phyloP scores from a whole-genome alignment of 2,797 vertebrate species.

The Helostoma temminkii region DNA sequence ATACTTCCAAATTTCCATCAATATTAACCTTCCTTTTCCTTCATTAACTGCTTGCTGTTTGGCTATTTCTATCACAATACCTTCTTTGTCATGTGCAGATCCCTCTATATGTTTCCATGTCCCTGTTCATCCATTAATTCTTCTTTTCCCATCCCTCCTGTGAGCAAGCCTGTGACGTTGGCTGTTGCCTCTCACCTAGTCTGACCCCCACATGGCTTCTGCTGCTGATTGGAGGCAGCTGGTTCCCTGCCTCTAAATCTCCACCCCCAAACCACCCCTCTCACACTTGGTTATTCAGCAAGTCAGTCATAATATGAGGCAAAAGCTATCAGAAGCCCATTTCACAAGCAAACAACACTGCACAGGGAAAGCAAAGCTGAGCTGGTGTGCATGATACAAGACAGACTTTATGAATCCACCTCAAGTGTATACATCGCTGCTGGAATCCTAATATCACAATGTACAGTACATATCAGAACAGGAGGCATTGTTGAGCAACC shows the following conservation, averaged over 20 bases:
- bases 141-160: conserved; percentile 17
- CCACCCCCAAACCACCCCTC: conserved; percentile 37
- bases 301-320: conserved; percentile 35
- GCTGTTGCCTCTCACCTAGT: conserved; percentile 52
- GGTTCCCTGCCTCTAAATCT: conserved; percentile 37
- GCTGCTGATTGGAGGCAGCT: conserved; percentile 63
- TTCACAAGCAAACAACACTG: conserved; percentile 34
- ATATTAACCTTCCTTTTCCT: conserved; percentile 17
- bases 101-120: background rate
- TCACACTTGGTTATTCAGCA: conserved; percentile 41
- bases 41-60: background rate
- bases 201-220: conserved; percentile 49
- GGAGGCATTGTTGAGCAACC: too few species aligned
- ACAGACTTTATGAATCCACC: background rate
- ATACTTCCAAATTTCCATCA: conserved; percentile 18
- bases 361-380: conserved; percentile 8
- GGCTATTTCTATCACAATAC: conserved; percentile 22
- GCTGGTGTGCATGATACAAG: background rate
- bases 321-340: conserved; percentile 46
- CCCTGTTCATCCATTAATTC: conserved; percentile 20
- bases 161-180: conserved; percentile 21
- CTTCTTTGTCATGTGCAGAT: conserved; percentile 6
- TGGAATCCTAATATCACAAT: background rate
- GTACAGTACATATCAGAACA: background rate
- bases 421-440: background rate